Conservation (phyloP, 2,113 vertebrate species). For the Elaphurus davidianus region DNA sequence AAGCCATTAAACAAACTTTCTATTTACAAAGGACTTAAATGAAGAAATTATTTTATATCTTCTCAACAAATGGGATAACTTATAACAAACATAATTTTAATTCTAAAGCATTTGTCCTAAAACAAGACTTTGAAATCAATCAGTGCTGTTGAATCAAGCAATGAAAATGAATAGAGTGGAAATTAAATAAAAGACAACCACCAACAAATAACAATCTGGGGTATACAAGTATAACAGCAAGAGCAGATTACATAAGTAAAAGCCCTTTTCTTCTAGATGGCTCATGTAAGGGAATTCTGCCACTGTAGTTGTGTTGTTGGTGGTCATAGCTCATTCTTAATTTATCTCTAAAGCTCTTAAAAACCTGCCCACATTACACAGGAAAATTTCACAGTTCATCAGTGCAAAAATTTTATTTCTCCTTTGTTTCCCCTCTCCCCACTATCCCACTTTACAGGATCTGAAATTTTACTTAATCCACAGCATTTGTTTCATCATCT, state of each 20-base stretch:
- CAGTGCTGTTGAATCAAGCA: background rate
- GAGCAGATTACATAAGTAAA: background rate
- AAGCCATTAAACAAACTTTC: conserved; percentile 31
- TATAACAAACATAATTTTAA: background rate
- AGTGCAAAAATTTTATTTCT: conserved; percentile 79
- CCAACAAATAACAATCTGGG: conserved; percentile 4
- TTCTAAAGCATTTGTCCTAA: background rate
- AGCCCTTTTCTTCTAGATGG: background rate
- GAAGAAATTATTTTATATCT: conserved; percentile 6
- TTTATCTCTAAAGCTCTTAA: conserved; percentile 1
- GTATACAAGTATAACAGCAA: background rate
- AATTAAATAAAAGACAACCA: conserved; percentile 19
- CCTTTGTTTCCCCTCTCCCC: background rate
- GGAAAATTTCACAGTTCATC: conserved; percentile 65
- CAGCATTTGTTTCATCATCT: conserved; percentile 70
- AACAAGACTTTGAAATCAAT: conserved; percentile 18
- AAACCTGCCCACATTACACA: conserved; percentile 54
- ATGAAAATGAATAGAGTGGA: conserved; percentile 1
- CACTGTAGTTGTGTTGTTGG: background rate
- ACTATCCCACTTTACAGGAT: conserved; percentile 51
- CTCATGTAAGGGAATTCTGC: background rate
- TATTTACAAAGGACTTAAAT: conserved; percentile 46
- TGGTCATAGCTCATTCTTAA: background rate
- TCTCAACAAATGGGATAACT: conserved; percentile 20
- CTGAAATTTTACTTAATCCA: conserved; percentile 74